These are phyloP conservation scores for Chouioia cunea DNA, from an alignment of 2,888 invertebrate species.

Conservation along the genomic window DNA sequence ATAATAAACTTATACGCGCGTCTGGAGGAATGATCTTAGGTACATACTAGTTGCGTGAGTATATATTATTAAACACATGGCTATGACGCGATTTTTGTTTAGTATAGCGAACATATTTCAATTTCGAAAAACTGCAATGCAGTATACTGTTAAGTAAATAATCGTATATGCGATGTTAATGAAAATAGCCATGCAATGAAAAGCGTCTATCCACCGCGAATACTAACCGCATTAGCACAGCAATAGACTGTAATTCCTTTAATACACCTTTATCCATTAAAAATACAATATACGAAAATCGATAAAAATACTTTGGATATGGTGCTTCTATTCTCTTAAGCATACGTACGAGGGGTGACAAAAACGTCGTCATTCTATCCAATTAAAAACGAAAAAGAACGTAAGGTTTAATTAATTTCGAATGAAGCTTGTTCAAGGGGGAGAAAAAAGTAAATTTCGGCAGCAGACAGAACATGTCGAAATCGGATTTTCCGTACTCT, in stretches of 20 bases:
- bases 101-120: too few relatives aligned
- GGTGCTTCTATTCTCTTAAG: constrained; percentile 7
- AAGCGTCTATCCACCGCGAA: too few relatives aligned
- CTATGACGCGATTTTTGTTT: too few relatives aligned
- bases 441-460: constrained; percentile 20
- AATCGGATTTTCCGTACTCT: constrained; percentile 57
- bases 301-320: constrained; percentile 16
- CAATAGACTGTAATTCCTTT: too few relatives aligned
- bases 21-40: constrained; percentile 27
- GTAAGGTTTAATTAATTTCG: constrained; percentile 24
- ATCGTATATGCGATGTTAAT: too few relatives aligned
- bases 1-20: constrained; percentile 44
- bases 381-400: too few relatives aligned
- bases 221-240: too few relatives aligned
- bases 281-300: constrained; percentile 1
- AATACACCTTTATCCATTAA: neutral
- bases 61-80: too few relatives aligned
- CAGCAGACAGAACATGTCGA: constrained; percentile 42
- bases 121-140: too few relatives aligned
- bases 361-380: constrained; percentile 17
- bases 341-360: constrained; percentile 1
- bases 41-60: too few relatives aligned
- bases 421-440: constrained; percentile 14
- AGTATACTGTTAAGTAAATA: too few relatives aligned
- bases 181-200: too few relatives aligned